Evolutionary conservation across 1,140 invertebrate species (phyloP).

Genomic region (Drepana arcuata): DNA sequence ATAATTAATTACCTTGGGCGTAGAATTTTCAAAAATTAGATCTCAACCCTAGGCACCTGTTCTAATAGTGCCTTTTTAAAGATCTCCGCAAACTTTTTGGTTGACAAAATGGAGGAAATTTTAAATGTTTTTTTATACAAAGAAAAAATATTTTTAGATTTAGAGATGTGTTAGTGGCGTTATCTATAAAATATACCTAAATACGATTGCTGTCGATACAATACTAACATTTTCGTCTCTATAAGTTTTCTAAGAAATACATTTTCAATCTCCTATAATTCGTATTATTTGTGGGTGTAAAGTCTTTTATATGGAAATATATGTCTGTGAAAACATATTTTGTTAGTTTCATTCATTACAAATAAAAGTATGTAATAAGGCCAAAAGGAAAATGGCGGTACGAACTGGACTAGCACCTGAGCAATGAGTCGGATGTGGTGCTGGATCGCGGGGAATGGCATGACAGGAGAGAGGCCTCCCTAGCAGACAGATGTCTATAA

Average conservation of each 20-base stretch:
- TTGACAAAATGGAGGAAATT: slow-evolving; percentile 26
- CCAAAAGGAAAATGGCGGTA: too few relatives aligned
- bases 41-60: slow-evolving; percentile 52
- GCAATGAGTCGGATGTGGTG: too few relatives aligned
- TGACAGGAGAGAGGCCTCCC: too few relatives aligned
- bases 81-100: slow-evolving; percentile 56
- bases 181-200: too few relatives aligned
- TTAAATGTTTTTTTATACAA: slow-evolving; percentile 38
- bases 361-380: neutral
- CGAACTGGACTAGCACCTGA: too few relatives aligned
- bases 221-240: slow-evolving; percentile 51
- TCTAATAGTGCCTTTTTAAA: slow-evolving; percentile 39
- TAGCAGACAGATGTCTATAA: too few relatives aligned
- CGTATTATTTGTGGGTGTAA: slow-evolving; percentile 38
- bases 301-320: slow-evolving; percentile 30
- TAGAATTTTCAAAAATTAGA: slow-evolving; percentile 62
- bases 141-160: too few relatives aligned
- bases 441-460: too few relatives aligned
- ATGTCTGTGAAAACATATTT: slow-evolving; percentile 22
- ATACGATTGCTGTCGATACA: slow-evolving; percentile 44
- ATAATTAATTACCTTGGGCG: slow-evolving; percentile 32
- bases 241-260: slow-evolving; percentile 54
- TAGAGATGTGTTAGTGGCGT: too few relatives aligned
- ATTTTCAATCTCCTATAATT: slow-evolving; percentile 41
- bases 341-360: neutral